A percentile compares a stretch with the other conserved stretches of the same genome.
These are phyloP conservation scores for Nemurella pictetii DNA, from an alignment of 2,888 invertebrate genomes.

Conservation along the genomic window DNA sequence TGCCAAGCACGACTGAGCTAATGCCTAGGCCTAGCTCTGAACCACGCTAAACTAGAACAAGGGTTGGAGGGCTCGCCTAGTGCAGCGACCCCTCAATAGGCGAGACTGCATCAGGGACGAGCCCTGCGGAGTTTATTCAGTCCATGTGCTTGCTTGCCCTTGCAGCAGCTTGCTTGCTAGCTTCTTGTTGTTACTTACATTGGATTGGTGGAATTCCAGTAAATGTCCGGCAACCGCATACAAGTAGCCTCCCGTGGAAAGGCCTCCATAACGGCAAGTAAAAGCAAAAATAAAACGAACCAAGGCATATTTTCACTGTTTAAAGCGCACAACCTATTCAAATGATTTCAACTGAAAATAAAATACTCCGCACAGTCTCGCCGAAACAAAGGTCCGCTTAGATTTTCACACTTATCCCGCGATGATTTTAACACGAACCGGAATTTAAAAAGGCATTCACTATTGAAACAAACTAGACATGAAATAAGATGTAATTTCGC, in stretches of 20 bases:
- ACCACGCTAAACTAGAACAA: not conserved
- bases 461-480: not conserved
- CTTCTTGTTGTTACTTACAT: slow-evolving; percentile 54
- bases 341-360: not conserved
- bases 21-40: not conserved
- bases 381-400: slow-evolving; percentile 1
- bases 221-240: slow-evolving; percentile 58
- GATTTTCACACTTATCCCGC: not conserved
- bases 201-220: slow-evolving; percentile 61
- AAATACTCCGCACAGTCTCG: not conserved
- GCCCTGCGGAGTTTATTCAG: not conserved
- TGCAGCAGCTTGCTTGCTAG: not conserved
- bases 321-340: slow-evolving; percentile 9
- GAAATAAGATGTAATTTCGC: not conserved
- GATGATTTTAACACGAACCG: not conserved
- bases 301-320: slow-evolving; percentile 52
- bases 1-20: not conserved
- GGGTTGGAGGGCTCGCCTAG: not conserved
- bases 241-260: slow-evolving; percentile 57
- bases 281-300: slow-evolving; percentile 57
- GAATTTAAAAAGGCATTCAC: not conserved
- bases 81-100: not conserved
- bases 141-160: not conserved
- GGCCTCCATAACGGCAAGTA: slow-evolving; percentile 58
- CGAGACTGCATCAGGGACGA: not conserved